Base-by-base conservation (phyloP, 2,888 invertebrate genomes). In the Cephus pulcher region DNA sequence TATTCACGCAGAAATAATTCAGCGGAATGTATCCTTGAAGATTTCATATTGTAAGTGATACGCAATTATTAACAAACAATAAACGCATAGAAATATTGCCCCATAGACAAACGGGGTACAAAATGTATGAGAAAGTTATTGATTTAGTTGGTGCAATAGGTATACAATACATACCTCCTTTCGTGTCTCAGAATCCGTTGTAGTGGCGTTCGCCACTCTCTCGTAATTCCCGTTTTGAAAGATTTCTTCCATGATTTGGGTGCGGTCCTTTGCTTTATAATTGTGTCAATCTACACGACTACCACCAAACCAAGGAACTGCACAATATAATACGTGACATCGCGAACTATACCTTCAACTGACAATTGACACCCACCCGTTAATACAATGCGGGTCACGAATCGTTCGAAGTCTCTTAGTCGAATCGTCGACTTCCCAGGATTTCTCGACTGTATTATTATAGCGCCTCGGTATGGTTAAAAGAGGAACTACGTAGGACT, bases 141-240 rank as follows among this genome's bases (percentile, higher is more conserved):
- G 56, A 56, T 56, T 56, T 56, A 9, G 56, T 56, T 56, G 9
- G 23, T 23, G 56, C 56, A 56, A 23, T 56, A 56, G 33, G 74
- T 30, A 71, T 34, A 75, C 77, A 82, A 71, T 34, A 75, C 77
- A 82, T 82, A 90, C 91, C 88, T 91, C 88, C 78, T 90, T 91
- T 75, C 82, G 84, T 32, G 86, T 83, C 79, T 89, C 87, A 75
- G 85, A 82, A 3, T 82, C 82, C 75, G 83, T 85, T 84, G 86
- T 84, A 77, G 88, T 89, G n/a, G 85, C 83, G 73, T 88, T 88
- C 11, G 85, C 79, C 76, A 86, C 85, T 79, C 85, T 87, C 73
- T 86, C 85, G 78, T 87, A 86, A 85, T 91, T 90, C 56, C 90
- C 91, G 86, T 91, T 91, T 76, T 88, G 88, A 82, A 90, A 88